A percentile compares a stretch with the other conserved stretches of the same genome.
These are phyloP conservation scores for Platycheirus rosarum DNA, from an alignment of 2,888 invertebrate species.

Conservation along the genomic window DNA sequence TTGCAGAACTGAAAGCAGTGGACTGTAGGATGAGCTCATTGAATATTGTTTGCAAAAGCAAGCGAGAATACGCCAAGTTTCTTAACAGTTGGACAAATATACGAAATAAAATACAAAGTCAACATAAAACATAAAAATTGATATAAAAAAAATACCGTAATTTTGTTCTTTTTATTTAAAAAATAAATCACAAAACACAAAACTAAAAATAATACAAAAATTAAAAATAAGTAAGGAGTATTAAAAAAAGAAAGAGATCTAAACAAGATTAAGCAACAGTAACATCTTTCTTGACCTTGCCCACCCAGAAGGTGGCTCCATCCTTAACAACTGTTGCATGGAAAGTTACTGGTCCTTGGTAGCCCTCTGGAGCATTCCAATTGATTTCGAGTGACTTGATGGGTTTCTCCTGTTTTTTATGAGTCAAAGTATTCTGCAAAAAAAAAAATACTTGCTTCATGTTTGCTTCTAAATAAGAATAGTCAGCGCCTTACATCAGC, in stretches of 20 bases:
- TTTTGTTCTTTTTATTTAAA: conserved; percentile 52
- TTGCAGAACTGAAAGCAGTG: conserved; percentile 83
- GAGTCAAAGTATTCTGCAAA: conserved; percentile 87
- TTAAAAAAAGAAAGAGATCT: conserved; percentile 26
- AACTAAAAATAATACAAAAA: conserved; percentile 41
- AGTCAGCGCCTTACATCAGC: conserved; percentile 76
- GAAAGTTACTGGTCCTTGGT: conserved; percentile 86
- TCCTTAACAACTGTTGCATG: conserved; percentile 88
- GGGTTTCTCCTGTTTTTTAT: conserved; percentile 85
- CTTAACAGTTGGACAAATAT: conserved; percentile 79
- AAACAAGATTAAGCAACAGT: conserved; percentile 84
- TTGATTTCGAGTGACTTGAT: conserved; percentile 84
- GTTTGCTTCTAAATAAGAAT: conserved; percentile 1
- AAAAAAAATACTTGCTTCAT: too few relatives aligned
- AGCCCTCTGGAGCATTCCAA: conserved; percentile 87
- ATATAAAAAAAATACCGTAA: conserved; percentile 22
- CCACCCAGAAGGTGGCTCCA: conserved; percentile 89
- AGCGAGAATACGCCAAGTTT: conserved; percentile 84
- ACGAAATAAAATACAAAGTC: conserved; percentile 21
- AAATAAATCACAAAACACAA: conserved; percentile 64
- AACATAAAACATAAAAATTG: too few relatives aligned
- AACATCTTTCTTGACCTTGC: conserved; percentile 85
- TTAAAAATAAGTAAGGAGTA: conserved; percentile 14
- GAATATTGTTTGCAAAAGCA: conserved; percentile 84
- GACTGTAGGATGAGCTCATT: conserved; percentile 84